These are phyloP conservation scores for Eupithecia pulchellata DNA, from an alignment of 2,888 invertebrate genomes.

Conservation along the genomic window DNA sequence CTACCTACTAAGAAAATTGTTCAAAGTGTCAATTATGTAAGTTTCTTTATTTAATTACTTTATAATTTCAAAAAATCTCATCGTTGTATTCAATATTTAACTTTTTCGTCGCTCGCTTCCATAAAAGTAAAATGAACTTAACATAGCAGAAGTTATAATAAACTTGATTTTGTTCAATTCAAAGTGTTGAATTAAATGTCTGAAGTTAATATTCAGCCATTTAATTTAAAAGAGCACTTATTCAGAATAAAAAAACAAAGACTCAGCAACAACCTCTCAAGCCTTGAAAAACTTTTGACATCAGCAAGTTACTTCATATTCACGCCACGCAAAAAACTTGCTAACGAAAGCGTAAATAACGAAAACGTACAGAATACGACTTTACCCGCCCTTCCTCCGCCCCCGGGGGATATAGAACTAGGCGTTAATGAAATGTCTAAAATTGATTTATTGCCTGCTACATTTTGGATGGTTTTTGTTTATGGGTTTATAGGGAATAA, in stretches of 20 bases:
- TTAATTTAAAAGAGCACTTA: no score
- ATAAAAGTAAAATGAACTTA: no score
- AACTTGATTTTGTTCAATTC: neutral
- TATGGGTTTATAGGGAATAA: neutral
- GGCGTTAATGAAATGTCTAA: slow-evolving; percentile 58
- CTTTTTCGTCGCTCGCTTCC: no score
- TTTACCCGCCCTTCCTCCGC: slow-evolving; percentile 36
- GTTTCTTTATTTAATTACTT: no score
- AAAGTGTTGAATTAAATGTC: no score
- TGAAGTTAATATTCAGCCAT: no score
- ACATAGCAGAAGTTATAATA: no score
- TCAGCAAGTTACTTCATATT: slow-evolving; percentile 20
- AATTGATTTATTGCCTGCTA: slow-evolving; percentile 56
- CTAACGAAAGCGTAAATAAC: slow-evolving; percentile 37
- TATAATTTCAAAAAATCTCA: no score
- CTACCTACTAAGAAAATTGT: no score
- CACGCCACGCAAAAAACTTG: slow-evolving; percentile 39
- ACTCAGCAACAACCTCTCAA: slow-evolving; percentile 7
- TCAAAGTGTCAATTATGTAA: no score
- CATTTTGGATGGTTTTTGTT: slow-evolving; percentile 19
- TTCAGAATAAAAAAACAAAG: neutral
- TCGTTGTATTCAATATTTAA: no score
- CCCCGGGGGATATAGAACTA: slow-evolving; percentile 50
- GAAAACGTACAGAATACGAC: slow-evolving; percentile 35
- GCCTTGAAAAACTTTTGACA: slow-evolving; percentile 6